These are phyloP conservation scores for Zhuqinia jingwanae DNA, from an alignment of 2,888 invertebrate genomes.

Conservation along the genomic window DNA sequence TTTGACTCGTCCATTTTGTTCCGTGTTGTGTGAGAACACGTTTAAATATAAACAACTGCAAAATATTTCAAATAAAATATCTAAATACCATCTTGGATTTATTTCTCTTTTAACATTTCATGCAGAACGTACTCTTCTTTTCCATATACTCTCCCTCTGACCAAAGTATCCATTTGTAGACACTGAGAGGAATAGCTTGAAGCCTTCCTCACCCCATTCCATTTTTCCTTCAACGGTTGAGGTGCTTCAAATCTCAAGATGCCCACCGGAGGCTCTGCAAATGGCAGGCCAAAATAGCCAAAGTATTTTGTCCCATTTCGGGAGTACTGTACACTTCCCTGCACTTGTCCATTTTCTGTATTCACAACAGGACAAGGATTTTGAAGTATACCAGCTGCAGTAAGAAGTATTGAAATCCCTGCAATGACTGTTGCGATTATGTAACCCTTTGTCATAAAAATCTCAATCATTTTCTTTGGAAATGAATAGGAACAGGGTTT, in stretches of 20 bases:
- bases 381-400: conserved; percentile 42
- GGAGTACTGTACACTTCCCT: conserved; percentile 57
- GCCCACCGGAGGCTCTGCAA: conserved; percentile 55
- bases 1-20: conserved; percentile 45
- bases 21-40: conserved; percentile 59
- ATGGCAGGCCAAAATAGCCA: conserved; percentile 57
- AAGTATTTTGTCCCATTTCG: conserved; percentile 60
- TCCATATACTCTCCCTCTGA: conserved; percentile 48
- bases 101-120: neutral
- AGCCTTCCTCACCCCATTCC: conserved; percentile 55
- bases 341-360: conserved; percentile 60
- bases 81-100: neutral
- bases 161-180: conserved; percentile 62
- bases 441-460: conserved; percentile 13
- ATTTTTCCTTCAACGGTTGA: conserved; percentile 14
- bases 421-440: conserved; percentile 8
- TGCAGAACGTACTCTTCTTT: conserved; percentile 39
- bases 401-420: conserved; percentile 16
- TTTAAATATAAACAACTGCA: conserved; percentile 63
- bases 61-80: neutral
- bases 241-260: conserved; percentile 63
- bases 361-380: conserved; percentile 50
- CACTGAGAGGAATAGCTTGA: conserved; percentile 46
- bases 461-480: conserved; percentile 23
- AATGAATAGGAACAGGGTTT: neutral